Evolutionary conservation across 2,113 vertebrate genomes (phyloP).

Genomic region (Neotoma lepida): DNA sequence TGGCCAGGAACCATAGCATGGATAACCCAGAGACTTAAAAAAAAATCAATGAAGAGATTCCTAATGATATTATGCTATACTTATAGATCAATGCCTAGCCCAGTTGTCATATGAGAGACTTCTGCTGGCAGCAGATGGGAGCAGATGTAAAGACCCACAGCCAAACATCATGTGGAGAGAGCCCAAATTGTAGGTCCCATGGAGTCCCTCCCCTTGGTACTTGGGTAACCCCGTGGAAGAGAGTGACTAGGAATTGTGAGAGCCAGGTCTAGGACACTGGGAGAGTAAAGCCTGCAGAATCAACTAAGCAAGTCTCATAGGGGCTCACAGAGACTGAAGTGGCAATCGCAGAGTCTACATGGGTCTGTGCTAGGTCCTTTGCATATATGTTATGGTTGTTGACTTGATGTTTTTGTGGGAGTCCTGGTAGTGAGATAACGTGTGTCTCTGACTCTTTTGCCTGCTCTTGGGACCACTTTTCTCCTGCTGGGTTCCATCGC

Average conservation of each 20-base stretch:
- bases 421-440: not conserved
- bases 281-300: not conserved
- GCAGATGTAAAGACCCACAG: not conserved
- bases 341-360: no score
- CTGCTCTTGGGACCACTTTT: not conserved
- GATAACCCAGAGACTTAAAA: not conserved
- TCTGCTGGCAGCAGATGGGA: not conserved
- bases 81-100: not conserved
- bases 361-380: not conserved
- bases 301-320: not conserved
- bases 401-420: not conserved
- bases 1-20: not conserved
- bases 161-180: not conserved
- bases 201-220: not conserved
- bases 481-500: not conserved
- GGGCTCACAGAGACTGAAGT: not conserved
- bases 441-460: not conserved
- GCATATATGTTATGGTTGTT: not conserved
- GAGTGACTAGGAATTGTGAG: not conserved
- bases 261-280: not conserved
- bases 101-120: not conserved
- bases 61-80: not conserved
- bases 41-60: not conserved
- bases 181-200: not conserved
- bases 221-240: not conserved